These are phyloP conservation scores for Caenorhabditis sulstoni DNA, from an alignment of 2,888 invertebrate species.

Conservation along the genomic window DNA sequence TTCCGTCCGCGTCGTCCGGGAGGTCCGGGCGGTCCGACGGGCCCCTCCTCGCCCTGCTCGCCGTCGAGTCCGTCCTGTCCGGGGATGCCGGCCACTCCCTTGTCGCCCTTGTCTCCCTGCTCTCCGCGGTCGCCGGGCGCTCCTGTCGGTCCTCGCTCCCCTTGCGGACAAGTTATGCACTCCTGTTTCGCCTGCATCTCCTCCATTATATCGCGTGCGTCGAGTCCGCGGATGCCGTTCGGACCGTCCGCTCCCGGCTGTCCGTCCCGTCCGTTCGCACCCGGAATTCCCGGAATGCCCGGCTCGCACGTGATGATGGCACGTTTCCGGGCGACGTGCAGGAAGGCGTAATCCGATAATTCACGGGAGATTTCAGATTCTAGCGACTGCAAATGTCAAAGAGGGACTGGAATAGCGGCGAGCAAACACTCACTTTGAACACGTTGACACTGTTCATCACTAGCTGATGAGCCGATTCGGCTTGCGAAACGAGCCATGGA, in stretches of 20 bases:
- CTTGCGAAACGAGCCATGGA: slow-evolving; percentile 53
- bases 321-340: slow-evolving; percentile 34
- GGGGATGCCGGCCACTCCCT: slow-evolving; percentile 63
- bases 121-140: slow-evolving; percentile 64
- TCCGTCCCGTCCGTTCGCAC: slow-evolving; percentile 55
- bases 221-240: slow-evolving; percentile 71
- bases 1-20: slow-evolving; percentile 58
- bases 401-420: too few relatives aligned
- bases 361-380: slow-evolving; percentile 45
- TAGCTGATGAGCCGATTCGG: slow-evolving; percentile 46
- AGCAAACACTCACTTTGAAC: slow-evolving; percentile 46
- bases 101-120: slow-evolving; percentile 62
- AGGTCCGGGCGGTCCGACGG: slow-evolving; percentile 62
- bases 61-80: slow-evolving; percentile 60
- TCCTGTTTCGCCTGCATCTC: slow-evolving; percentile 74
- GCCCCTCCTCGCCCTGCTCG: slow-evolving; percentile 63
- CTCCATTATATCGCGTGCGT: slow-evolving; percentile 74
- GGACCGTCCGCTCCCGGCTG: slow-evolving; percentile 59
- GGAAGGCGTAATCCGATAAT: slow-evolving; percentile 37
- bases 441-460: slow-evolving; percentile 32
- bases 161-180: slow-evolving; percentile 74
- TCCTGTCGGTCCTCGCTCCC: slow-evolving; percentile 67
- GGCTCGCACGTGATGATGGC: slow-evolving; percentile 33
- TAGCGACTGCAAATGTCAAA: too few relatives aligned
- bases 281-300: slow-evolving; percentile 55